A percentile compares a stretch with the other conserved stretches of the same genome.
Conservation (phyloP, 2,888 invertebrate genomes). For the Lepidocyrtoides sp. region DNA sequence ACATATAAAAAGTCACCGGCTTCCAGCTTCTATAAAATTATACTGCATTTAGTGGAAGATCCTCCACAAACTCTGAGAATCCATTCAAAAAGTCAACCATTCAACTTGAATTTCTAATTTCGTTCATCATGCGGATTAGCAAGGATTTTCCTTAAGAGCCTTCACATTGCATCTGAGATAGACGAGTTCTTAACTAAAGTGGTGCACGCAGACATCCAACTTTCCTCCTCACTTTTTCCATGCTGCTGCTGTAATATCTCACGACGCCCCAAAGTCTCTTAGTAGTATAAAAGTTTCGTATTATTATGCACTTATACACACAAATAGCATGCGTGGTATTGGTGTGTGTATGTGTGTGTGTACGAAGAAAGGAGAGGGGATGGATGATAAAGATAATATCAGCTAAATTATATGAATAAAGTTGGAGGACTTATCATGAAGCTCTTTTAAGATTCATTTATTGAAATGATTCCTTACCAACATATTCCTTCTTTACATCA, state of each 20-base stretch:
- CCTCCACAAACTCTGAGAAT: slow-evolving; percentile 36
- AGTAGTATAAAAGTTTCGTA: background rate
- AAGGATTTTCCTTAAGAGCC: slow-evolving; percentile 70
- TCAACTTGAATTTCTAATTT: slow-evolving; percentile 78
- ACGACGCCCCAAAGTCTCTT: slow-evolving; percentile 38
- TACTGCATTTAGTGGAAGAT: slow-evolving; percentile 6
- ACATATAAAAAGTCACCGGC: no score
- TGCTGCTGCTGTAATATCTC: no score
- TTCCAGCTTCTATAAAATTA: slow-evolving; percentile 9
- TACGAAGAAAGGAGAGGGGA: background rate
- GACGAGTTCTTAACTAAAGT: slow-evolving; percentile 36
- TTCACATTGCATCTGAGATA: slow-evolving; percentile 18
- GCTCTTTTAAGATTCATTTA: slow-evolving; percentile 71
- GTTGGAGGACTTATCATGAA: slow-evolving; percentile 70
- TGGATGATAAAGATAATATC: slow-evolving; percentile 63
- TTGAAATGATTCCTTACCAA: slow-evolving; percentile 49
- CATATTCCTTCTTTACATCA: slow-evolving; percentile 46
- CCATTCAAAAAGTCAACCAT: slow-evolving; percentile 64
- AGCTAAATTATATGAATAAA: slow-evolving; percentile 73
- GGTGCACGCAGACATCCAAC: background rate
- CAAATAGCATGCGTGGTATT: background rate
- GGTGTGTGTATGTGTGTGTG: no score
- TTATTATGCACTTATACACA: background rate
- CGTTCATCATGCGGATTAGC: slow-evolving; percentile 80
- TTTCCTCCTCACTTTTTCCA: background rate